phyloP scores from a whole-genome alignment of 1,140 invertebrate species.

The Octopus bimaculoides region DNA sequence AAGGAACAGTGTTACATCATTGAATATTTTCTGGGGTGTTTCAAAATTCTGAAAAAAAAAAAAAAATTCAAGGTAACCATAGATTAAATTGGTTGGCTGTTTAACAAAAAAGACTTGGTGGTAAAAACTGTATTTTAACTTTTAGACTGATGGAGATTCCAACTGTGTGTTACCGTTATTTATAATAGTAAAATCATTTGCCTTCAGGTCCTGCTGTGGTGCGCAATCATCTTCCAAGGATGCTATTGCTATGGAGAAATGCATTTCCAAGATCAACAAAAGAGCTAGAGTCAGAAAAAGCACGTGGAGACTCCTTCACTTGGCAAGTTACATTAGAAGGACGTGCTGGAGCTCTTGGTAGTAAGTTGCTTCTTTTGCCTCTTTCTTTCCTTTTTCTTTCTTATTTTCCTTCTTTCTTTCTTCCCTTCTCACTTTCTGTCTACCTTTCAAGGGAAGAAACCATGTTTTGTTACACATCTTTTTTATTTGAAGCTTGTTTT shows the following conservation, averaged over 20 bases:
- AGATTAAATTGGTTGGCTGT: too few species aligned
- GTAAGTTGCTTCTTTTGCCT: constrained; percentile 25
- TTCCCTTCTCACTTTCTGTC: neutral
- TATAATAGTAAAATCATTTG: too few species aligned
- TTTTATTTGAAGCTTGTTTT: too few species aligned
- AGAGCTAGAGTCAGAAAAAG: constrained; percentile 95
- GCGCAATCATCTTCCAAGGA: constrained; percentile 68
- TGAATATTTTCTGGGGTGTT: too few species aligned
- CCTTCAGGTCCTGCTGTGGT: constrained; percentile 79
- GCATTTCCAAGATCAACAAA: constrained; percentile 88
- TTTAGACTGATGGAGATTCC: too few species aligned
- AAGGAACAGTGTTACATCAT: too few species aligned
- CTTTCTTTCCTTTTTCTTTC: neutral
- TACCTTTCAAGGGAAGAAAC: neutral
- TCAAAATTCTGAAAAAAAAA: too few species aligned
- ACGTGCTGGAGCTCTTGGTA: constrained; percentile 87
- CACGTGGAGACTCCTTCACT: constrained; percentile 95
- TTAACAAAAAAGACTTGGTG: too few species aligned
- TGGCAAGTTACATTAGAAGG: constrained; percentile 99
- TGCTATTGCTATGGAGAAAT: constrained; percentile 95
- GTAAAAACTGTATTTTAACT: too few species aligned
- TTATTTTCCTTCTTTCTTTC: neutral
- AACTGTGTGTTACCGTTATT: too few species aligned
- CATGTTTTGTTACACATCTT: too few species aligned
- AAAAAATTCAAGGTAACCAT: too few species aligned